phyloP scores from a whole-genome alignment of 2,113 vertebrate species.

The Chaetodon auriga region DNA sequence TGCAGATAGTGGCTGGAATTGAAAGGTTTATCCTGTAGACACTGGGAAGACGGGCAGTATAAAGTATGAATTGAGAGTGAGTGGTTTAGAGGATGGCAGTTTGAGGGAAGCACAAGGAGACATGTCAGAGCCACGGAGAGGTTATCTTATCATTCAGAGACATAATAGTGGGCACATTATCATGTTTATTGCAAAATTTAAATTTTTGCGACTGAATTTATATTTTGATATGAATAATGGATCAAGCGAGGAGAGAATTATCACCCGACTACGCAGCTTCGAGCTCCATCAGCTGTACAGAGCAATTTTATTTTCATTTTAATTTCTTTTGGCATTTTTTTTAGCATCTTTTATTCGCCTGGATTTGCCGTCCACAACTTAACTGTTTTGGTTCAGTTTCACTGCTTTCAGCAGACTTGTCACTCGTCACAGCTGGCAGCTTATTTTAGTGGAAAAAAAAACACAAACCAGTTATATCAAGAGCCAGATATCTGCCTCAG shows the following conservation, averaged over 20 bases:
- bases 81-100: slow-evolving; percentile 16
- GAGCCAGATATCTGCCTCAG: not conserved
- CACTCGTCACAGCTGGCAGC: too few species aligned
- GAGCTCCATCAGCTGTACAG: not conserved
- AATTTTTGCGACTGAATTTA: not conserved
- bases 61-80: slow-evolving; percentile 62
- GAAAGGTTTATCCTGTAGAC: slow-evolving; percentile 79
- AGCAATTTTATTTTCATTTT: not conserved
- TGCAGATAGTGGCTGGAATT: slow-evolving; percentile 69
- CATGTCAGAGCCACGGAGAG: slow-evolving; percentile 35
- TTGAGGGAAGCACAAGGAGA: slow-evolving; percentile 19
- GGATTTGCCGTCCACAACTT: not conserved
- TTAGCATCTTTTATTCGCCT: not conserved
- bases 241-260: slow-evolving; percentile 10
- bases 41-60: slow-evolving; percentile 59
- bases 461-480: not conserved
- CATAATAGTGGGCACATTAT: not conserved
- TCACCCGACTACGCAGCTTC: not conserved
- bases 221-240: not conserved
- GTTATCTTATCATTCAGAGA: slow-evolving; percentile 11
- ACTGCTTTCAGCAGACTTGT: not conserved
- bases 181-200: not conserved
- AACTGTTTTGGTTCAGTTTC: not conserved
- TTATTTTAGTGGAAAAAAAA: not conserved
- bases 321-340: not conserved